A percentile compares a stretch with the other conserved stretches of the same genome.
phyloP scores from a whole-genome alignment of 2,888 invertebrate species.

The Caenorhabditis japonica region DNA sequence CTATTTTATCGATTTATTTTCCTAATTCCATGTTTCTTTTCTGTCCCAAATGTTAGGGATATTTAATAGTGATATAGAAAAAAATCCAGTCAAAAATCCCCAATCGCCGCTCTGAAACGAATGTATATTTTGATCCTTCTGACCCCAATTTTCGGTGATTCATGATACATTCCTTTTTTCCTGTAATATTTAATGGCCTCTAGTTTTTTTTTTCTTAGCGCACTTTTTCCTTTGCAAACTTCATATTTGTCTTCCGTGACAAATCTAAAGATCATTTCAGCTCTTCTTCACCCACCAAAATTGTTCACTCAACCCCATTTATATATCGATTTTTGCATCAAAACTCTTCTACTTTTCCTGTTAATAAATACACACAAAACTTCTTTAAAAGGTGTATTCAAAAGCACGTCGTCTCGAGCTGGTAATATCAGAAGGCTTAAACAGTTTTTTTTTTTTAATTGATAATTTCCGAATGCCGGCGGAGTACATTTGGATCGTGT shows the following conservation, averaged over 20 bases:
- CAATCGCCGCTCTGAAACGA: conserved; percentile 23
- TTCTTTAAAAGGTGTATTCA: not conserved
- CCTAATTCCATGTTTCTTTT: too few relatives aligned
- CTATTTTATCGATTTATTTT: not conserved
- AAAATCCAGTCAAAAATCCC: conserved; percentile 10
- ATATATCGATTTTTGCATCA: conserved; percentile 15
- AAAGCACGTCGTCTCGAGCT: conserved; percentile 24
- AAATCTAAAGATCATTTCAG: conserved; percentile 10
- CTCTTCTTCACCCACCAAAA: not conserved
- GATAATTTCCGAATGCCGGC: conserved; percentile 11
- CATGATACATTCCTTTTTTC: conserved; percentile 36
- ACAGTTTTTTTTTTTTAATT: not conserved
- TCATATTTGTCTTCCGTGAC: conserved; percentile 49
- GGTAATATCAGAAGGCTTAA: conserved; percentile 12
- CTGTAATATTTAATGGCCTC: conserved; percentile 31
- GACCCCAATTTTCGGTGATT: conserved; percentile 26
- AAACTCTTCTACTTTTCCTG: conserved; percentile 3
- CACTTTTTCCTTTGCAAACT: too few relatives aligned
- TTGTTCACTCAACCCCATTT: too few relatives aligned
- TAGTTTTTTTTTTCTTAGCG: conserved; percentile 15
- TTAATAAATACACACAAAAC: conserved; percentile 33
- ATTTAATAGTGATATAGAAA: conserved; percentile 38
- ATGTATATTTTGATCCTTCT: conserved; percentile 32
- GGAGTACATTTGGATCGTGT: conserved; percentile 50
- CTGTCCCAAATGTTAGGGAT: not conserved